These are phyloP conservation scores for Gymnoscopelus microlampas DNA, from an alignment of 2,797 vertebrate species.

Conservation along the genomic window DNA sequence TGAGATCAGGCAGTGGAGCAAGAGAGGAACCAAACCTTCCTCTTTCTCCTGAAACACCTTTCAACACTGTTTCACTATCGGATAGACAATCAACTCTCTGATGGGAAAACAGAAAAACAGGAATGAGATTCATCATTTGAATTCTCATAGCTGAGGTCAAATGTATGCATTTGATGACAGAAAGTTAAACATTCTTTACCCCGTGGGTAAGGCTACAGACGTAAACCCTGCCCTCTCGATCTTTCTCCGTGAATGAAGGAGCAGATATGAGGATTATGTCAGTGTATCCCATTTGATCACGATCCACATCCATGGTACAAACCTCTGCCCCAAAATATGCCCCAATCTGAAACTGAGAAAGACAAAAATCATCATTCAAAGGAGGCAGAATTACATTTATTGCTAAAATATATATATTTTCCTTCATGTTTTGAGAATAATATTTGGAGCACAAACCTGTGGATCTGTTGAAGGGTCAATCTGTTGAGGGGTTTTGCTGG, in stretches of 20 bases:
- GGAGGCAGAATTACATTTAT: background rate
- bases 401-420: background rate
- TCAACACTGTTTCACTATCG: slow-evolving; percentile 42
- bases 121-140: background rate
- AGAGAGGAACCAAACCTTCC: slow-evolving; percentile 82
- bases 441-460: slow-evolving; percentile 50
- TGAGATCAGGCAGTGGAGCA: slow-evolving; percentile 76
- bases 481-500: accelerated
- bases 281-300: slow-evolving; percentile 43
- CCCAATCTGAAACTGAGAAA: slow-evolving; percentile 80
- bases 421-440: background rate
- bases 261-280: slow-evolving; percentile 86
- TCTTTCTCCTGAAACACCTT: slow-evolving; percentile 49
- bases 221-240: slow-evolving; percentile 77
- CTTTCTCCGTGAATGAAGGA: slow-evolving; percentile 75
- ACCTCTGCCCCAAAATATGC: slow-evolving; percentile 88
- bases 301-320: slow-evolving; percentile 81
- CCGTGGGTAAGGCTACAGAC: slow-evolving; percentile 42
- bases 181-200: slow-evolving; percentile 53
- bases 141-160: background rate
- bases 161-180: accelerated
- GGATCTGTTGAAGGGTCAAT: slow-evolving; percentile 42
- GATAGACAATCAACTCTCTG: slow-evolving; percentile 56
- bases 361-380: slow-evolving; percentile 6
- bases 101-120: slow-evolving; percentile 6